Evolutionary conservation across 1,140 invertebrate species (phyloP).

Genomic region (Hormaphis cornu): DNA sequence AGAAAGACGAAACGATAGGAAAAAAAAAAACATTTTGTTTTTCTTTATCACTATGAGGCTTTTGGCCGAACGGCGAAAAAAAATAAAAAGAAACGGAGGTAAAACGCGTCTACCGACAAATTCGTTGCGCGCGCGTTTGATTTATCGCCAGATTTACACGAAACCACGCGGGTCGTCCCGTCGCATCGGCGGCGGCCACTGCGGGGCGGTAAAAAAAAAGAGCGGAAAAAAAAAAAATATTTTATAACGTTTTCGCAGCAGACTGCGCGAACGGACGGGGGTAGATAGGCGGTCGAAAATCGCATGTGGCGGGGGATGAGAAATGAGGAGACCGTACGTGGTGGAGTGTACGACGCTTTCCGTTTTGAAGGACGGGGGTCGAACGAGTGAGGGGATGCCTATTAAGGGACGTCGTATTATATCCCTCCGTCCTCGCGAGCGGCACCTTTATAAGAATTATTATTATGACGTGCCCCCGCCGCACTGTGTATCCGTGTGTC

Average conservation of each 20-base stretch:
- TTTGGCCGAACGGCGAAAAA: conserved; percentile 10
- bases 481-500: background rate
- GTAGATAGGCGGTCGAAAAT: background rate
- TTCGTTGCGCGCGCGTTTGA: conserved; percentile 27
- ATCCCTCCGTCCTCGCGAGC: background rate
- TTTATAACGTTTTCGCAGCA: no score
- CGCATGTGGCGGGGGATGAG: background rate
- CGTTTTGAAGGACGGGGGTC: conserved; percentile 8
- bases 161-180: no score
- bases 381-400: conserved; percentile 9
- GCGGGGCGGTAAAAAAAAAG: background rate
- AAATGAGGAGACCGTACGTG: background rate
- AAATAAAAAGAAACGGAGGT: background rate
- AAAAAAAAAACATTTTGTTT: background rate
- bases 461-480: no score
- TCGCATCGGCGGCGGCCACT: background rate
- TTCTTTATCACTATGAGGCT: background rate
- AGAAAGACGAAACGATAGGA: no score
- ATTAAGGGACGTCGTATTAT: conserved; percentile 25
- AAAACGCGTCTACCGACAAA: conserved; percentile 17
- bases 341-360: background rate
- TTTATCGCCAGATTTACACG: conserved; percentile 29
- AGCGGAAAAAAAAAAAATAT: no score
- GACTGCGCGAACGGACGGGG: no score
- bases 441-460: conserved; percentile 15